These are phyloP conservation scores for Leptodactylus fuscus DNA, from an alignment of 2,113 vertebrate species.

Conservation along the genomic window DNA sequence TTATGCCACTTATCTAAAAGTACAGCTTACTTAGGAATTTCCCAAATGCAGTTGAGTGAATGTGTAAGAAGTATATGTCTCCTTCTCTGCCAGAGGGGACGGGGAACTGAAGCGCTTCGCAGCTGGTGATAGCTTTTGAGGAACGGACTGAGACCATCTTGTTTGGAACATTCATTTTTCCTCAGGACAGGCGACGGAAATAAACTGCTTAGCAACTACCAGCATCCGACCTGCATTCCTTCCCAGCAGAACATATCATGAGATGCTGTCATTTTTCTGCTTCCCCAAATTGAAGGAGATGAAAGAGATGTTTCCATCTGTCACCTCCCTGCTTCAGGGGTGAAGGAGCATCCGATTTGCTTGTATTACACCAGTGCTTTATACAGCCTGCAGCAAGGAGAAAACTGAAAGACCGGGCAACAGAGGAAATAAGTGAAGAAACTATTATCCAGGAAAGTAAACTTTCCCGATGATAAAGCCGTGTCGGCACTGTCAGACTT, in stretches of 20 bases:
- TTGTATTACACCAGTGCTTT: conserved; percentile 29
- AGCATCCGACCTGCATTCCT: neutral
- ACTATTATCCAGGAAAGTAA: neutral
- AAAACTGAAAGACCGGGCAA: neutral
- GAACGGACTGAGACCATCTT: conserved; percentile 45
- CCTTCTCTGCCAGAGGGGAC: conserved; percentile 19
- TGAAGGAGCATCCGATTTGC: conserved; percentile 21
- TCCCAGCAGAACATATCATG: conserved; percentile 25
- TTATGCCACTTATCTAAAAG: conserved; percentile 12
- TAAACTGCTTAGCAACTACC: conserved; percentile 38
- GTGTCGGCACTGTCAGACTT: neutral
- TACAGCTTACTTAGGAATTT: conserved; percentile 17
- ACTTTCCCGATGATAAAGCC: neutral
- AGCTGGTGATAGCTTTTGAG: conserved; percentile 24
- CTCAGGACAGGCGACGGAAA: conserved; percentile 25
- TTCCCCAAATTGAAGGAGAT: conserved; percentile 36
- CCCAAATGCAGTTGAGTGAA: neutral
- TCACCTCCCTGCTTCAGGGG: conserved; percentile 35
- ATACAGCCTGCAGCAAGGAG: conserved; percentile 26
- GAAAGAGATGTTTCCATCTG: conserved; percentile 45
- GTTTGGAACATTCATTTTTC: conserved; percentile 33
- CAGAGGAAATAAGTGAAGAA: conserved; percentile 5
- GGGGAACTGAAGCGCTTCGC: neutral
- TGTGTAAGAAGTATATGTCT: conserved; percentile 13
- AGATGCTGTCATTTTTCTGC: conserved; percentile 21